Evolutionary conservation across 2,113 vertebrate species (phyloP).

Genomic region (Corythaixoides concolor): DNA sequence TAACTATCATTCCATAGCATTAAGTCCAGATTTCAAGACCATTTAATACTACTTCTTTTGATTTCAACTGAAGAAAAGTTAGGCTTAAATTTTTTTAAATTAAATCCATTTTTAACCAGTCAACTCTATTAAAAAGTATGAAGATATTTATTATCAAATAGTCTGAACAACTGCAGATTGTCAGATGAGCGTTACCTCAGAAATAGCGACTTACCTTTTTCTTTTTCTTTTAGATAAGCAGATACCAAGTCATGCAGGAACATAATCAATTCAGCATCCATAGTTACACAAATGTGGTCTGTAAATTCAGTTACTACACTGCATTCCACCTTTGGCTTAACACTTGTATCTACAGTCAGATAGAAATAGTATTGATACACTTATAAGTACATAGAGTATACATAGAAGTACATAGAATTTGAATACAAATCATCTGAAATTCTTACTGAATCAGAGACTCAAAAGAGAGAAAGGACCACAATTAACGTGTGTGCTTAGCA

Average conservation of each 20-base stretch:
- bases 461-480: background rate
- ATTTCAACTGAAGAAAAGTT: background rate
- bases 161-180: background rate
- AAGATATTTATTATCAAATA: background rate
- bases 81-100: background rate
- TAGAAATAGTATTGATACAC: background rate
- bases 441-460: background rate
- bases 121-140: background rate
- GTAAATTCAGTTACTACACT: constrained; percentile 99
- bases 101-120: background rate
- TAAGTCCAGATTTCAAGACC: background rate
- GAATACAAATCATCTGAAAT: background rate
- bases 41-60: background rate
- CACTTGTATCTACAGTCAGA: constrained; percentile 80
- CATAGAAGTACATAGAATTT: background rate
- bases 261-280: constrained; percentile 99
- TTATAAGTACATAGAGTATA: background rate
- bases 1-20: background rate
- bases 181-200: background rate
- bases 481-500: background rate
- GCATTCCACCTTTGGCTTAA: constrained; percentile 97
- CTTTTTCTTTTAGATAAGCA: constrained; percentile 98
- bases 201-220: constrained; percentile 84
- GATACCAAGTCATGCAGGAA: constrained; percentile 98
- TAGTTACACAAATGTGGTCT: constrained; percentile 99